Evolutionary conservation across 2,797 vertebrate genomes (phyloP).

Genomic region (Melanotaenia trifasciata): DNA sequence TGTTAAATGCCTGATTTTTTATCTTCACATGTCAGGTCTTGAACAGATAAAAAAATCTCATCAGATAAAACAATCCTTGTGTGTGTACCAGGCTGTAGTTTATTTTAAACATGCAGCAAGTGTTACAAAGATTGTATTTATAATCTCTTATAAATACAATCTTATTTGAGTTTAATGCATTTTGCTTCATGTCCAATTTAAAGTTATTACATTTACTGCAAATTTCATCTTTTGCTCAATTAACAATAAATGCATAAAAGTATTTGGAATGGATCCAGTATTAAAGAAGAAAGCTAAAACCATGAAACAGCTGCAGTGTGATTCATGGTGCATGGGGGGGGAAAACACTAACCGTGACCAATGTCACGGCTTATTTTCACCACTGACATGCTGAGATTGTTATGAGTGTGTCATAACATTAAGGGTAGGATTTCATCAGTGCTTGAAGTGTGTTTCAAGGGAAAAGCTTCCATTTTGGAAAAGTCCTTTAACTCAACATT

Average conservation of each 20-base stretch:
- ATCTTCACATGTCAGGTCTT: too few species aligned
- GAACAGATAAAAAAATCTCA: too few species aligned
- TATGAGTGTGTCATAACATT: neutral
- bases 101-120: neutral
- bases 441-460: neutral
- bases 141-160: neutral
- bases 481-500: neutral
- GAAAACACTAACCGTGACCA: neutral
- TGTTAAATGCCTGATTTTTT: too few species aligned
- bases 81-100: too few species aligned
- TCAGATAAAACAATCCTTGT: too few species aligned
- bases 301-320: neutral
- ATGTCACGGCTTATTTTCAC: neutral
- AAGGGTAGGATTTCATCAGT: neutral
- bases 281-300: neutral
- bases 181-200: neutral
- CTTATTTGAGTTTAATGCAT: neutral
- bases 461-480: neutral
- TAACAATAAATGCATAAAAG: neutral
- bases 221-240: neutral
- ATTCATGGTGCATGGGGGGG: neutral
- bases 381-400: neutral
- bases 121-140: neutral
- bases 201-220: neutral
- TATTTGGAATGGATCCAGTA: neutral